phyloP scores from a whole-genome alignment of 2,797 vertebrate genomes.

The Chloroceryle amazona region DNA sequence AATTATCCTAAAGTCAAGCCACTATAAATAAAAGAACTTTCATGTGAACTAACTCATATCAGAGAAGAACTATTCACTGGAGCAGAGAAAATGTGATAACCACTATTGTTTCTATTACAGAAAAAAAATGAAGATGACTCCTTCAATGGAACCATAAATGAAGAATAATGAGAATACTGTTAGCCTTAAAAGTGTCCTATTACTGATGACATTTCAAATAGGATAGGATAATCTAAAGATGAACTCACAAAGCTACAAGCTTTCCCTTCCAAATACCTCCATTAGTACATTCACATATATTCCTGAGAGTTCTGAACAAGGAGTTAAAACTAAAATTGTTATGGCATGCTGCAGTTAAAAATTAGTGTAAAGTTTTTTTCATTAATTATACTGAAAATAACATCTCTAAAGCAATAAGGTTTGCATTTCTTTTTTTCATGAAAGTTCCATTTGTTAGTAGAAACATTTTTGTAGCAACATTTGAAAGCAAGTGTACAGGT shows the following conservation, averaged over 20 bases:
- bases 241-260: neutral
- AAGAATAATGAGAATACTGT: neutral
- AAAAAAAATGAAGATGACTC: neutral
- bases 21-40: neutral
- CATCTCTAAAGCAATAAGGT: neutral
- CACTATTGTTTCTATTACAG: neutral
- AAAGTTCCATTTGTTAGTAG: neutral
- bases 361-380: accelerated
- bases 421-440: neutral
- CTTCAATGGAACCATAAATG: neutral
- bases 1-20: neutral
- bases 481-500: accelerated
- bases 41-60: neutral
- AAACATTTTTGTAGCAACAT: neutral
- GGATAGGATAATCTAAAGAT: neutral
- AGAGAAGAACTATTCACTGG: neutral
- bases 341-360: neutral
- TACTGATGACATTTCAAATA: neutral
- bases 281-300: neutral
- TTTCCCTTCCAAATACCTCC: neutral
- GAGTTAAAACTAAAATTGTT: neutral
- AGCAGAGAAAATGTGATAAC: neutral
- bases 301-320: neutral
- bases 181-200: neutral
- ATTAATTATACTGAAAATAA: neutral